These are phyloP conservation scores for Takifugu rubripes DNA, from an alignment of 2,797 vertebrate genomes.

Conservation along the genomic window DNA sequence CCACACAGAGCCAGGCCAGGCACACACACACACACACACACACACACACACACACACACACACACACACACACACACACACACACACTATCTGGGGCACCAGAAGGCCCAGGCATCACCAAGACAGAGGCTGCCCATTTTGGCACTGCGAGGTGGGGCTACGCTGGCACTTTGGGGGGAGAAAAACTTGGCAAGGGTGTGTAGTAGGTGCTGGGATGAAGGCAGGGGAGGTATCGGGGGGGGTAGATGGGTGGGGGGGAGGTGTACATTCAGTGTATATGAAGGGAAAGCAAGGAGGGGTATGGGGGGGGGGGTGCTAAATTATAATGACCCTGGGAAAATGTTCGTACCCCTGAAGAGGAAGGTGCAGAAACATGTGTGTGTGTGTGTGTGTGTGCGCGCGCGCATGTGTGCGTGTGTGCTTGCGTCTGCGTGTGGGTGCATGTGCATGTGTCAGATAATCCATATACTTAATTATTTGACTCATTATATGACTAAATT, in stretches of 20 bases:
- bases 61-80: conserved; percentile 14
- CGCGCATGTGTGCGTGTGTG: conserved; percentile 20
- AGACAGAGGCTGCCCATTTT: conserved; percentile 79
- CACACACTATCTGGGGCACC: conserved; percentile 78
- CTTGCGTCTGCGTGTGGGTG: conserved; percentile 26
- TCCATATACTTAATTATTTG: too few species aligned
- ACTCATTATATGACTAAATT: not conserved
- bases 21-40: conserved; percentile 36
- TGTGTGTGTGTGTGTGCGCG: conserved; percentile 15
- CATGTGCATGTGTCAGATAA: not conserved
- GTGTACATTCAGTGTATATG: conserved; percentile 7
- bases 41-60: conserved; percentile 33
- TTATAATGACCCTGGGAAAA: conserved; percentile 72
- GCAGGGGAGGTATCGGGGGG: conserved; percentile 18
- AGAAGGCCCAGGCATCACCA: conserved; percentile 78
- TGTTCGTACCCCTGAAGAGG: conserved; percentile 58
- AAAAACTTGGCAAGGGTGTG: conserved; percentile 68
- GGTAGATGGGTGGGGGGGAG: conserved; percentile 21
- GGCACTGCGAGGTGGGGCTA: conserved; percentile 73
- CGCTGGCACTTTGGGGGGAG: conserved; percentile 65
- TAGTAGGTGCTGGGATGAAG: conserved; percentile 48
- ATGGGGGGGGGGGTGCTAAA: conserved; percentile 58
- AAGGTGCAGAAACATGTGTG: conserved; percentile 40
- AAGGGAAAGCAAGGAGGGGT: not conserved
- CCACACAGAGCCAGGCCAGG: conserved; percentile 65